Evolutionary conservation across 2,113 vertebrate genomes (phyloP), one percentile per base, ranked within the genome.

Genomic region (Meleagris gallopavo): DNA sequence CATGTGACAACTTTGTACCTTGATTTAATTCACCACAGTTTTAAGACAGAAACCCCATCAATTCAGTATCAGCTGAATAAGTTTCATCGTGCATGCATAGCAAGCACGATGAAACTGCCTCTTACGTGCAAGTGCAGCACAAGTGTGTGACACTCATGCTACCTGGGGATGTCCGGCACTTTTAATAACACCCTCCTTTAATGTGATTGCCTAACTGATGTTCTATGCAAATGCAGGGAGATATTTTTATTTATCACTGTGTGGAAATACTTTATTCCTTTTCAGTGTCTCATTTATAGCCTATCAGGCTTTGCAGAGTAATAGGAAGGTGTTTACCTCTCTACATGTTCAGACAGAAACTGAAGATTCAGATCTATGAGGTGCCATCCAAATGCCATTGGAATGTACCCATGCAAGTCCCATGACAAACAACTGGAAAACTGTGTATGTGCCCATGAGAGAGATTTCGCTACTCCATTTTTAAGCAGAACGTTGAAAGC

Each of bases 271-370:
- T 57, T 57, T 25, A 55, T 61, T 69, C 29, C 2, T n/a, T 57
- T 19, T 29, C 76, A 40, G 5, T 7, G 29, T 55, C 24, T 66
- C 13, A 0, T 74, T 70, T 38, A 25, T 11, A 16, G 41, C 38
- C 32, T 11, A 20, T 2, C 57, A 17, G 21, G 16, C 25, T 86
- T 54, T 4, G 2, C n/a, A 55, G 46, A 57, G 61, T 0, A 0
- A 9, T 1, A 3, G 30, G 71, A 79, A 90, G 46, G 50, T 32
- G 45, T 13, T 65, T 8, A 25, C 22, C 50, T 48, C n/a, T 29
- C 17, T 81, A 6, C 55, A 34, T 50, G 84, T 27, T 55, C 55
- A 36, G 67, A 50, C 67, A 80, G 67, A 43, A 70, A 58, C 41
- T 10, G 52, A 38, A 75, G 70, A 75, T 55, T 3, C 13, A 45